These are phyloP conservation scores for Zaprionus lineosus DNA, from an alignment of 2,888 invertebrate genomes.

Conservation along the genomic window DNA sequence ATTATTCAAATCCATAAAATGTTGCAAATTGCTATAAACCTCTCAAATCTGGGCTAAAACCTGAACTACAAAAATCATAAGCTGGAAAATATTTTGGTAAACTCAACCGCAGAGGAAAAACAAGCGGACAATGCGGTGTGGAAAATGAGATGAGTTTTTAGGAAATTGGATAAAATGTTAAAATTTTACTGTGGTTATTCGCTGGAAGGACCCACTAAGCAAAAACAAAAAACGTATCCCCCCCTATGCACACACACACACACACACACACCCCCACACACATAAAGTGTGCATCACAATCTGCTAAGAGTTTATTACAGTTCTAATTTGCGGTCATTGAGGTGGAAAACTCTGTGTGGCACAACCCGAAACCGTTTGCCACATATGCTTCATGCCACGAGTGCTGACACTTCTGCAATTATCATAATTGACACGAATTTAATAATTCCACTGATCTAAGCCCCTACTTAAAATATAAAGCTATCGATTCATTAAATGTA, in stretches of 20 bases:
- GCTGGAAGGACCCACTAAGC: constrained; percentile 16
- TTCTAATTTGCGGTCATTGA: constrained; percentile 39
- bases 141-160: constrained; percentile 6
- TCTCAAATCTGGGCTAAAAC: not conserved
- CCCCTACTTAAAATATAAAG: no score
- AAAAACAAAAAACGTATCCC: not conserved
- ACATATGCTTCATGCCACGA: no score
- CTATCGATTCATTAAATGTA: no score
- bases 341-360: constrained; percentile 8
- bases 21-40: not conserved
- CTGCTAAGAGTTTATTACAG: constrained; percentile 41
- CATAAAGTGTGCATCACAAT: constrained; percentile 20
- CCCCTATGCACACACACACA: not conserved
- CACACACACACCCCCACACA: not conserved
- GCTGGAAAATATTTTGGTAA: constrained; percentile 40
- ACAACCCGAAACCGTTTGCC: no score
- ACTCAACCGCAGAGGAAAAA: constrained; percentile 14
- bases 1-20: no score
- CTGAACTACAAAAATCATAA: constrained; percentile 21
- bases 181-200: constrained; percentile 44
- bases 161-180: constrained; percentile 16
- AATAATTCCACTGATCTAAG: no score
- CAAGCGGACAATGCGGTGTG: not conserved
- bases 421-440: no score
- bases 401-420: no score